Evolutionary conservation across 2,113 vertebrate genomes (phyloP).

Genomic region (Pelobates fuscus): DNA sequence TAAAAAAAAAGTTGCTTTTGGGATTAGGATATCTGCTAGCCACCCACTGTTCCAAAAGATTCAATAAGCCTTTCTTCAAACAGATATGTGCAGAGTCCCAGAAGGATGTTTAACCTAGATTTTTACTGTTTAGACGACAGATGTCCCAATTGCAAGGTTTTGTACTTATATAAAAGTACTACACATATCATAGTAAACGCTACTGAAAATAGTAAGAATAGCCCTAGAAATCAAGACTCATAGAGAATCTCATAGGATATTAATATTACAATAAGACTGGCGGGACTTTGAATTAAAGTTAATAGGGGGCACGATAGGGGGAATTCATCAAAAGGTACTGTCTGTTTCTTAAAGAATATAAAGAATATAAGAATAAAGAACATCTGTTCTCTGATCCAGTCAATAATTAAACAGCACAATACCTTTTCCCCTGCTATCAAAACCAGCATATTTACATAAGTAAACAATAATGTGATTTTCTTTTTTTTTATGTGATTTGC

Average conservation of each 20-base stretch:
- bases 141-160: slow-evolving; percentile 7
- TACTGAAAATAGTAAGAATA: slow-evolving; percentile 29
- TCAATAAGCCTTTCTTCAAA: slow-evolving; percentile 40
- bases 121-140: slow-evolving; percentile 37
- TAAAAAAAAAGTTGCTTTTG: slow-evolving; percentile 31
- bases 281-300: slow-evolving; percentile 42
- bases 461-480: slow-evolving; percentile 30
- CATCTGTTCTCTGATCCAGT: slow-evolving; percentile 39
- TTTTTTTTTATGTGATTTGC: slow-evolving; percentile 21
- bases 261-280: slow-evolving; percentile 39
- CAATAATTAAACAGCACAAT: slow-evolving; percentile 46
- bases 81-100: slow-evolving; percentile 26
- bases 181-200: slow-evolving; percentile 5
- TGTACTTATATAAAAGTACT: slow-evolving; percentile 19
- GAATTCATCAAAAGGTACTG: slow-evolving; percentile 44
- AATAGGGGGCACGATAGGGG: slow-evolving; percentile 38
- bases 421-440: slow-evolving; percentile 33
- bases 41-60: slow-evolving; percentile 46
- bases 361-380: too few relatives aligned
- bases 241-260: slow-evolving; percentile 31
- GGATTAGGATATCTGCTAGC: slow-evolving; percentile 46
- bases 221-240: slow-evolving; percentile 32
- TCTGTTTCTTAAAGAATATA: slow-evolving; percentile 14
- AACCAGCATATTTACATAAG: slow-evolving; percentile 24
- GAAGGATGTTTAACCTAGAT: slow-evolving; percentile 49